Evolutionary conservation across 2,797 vertebrate species (phyloP).

Genomic region (Rhodeus uyekii): DNA sequence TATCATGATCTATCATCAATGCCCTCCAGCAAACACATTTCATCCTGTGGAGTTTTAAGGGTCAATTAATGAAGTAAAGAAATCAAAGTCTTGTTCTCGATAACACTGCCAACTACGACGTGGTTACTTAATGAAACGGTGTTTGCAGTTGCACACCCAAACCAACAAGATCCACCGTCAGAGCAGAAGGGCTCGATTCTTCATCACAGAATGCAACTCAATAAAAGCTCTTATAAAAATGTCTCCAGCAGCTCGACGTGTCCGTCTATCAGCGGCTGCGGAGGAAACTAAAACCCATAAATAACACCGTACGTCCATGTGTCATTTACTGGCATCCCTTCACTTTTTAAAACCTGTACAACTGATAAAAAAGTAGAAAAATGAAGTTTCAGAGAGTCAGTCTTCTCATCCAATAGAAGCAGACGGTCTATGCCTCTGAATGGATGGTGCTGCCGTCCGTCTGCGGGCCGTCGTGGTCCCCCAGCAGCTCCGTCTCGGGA

Average conservation of each 20-base stretch:
- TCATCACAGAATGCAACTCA: slow-evolving; percentile 54
- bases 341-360: slow-evolving; percentile 55
- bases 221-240: slow-evolving; percentile 40
- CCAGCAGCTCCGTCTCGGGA: slow-evolving; percentile 90
- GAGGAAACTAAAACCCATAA: slow-evolving; percentile 22
- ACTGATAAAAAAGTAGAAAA: slow-evolving; percentile 50
- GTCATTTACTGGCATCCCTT: slow-evolving; percentile 64
- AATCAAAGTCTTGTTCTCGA: background rate
- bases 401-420: slow-evolving; percentile 46
- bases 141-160: slow-evolving; percentile 68
- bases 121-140: slow-evolving; percentile 48
- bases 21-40: background rate
- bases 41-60: background rate
- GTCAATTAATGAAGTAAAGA: background rate
- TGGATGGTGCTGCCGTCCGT: slow-evolving; percentile 78
- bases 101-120: slow-evolving; percentile 16
- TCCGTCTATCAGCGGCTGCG: slow-evolving; percentile 49
- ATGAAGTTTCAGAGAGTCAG: slow-evolving; percentile 56
- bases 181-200: slow-evolving; percentile 53
- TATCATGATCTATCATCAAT: background rate
- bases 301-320: slow-evolving; percentile 57
- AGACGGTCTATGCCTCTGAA: slow-evolving; percentile 74
- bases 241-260: slow-evolving; percentile 47
- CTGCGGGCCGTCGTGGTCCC: slow-evolving; percentile 84
- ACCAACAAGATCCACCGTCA: slow-evolving; percentile 40